Percentiles rank a stretch among this genome's conserved stretches.
Conservation (phyloP, 1,140 invertebrate species). For the Homarus americanus region DNA sequence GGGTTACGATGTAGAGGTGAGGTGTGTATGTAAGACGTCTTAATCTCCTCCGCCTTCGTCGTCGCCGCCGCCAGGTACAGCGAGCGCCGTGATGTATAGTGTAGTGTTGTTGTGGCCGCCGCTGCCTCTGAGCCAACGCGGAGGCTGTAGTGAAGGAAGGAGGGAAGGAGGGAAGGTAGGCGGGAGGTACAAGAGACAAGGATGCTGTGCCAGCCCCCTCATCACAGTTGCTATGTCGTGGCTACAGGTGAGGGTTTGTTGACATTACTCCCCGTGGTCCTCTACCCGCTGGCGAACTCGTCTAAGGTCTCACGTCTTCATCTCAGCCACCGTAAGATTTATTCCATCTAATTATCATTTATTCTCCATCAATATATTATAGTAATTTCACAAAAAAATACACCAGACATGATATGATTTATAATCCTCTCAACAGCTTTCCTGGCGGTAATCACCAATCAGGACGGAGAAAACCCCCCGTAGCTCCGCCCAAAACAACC, state of each 20-base stretch:
- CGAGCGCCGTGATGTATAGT: background rate
- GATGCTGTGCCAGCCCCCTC: background rate
- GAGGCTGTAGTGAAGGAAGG: background rate
- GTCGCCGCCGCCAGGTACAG: background rate
- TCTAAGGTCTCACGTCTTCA: no score
- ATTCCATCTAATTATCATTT: background rate
- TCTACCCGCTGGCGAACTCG: no score
- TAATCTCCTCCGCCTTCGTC: no score
- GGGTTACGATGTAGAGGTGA: no score
- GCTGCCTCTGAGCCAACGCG: background rate
- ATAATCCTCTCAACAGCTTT: background rate
- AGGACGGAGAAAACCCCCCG: background rate
- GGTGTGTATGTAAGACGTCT: no score
- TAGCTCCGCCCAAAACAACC: slow-evolving; percentile 23
- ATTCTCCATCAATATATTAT: background rate
- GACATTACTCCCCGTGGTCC: background rate
- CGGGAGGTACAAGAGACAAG: background rate
- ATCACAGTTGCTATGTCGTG: no score
- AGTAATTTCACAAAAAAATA: background rate
- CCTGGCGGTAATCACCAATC: background rate
- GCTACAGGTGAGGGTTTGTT: background rate
- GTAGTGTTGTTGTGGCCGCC: background rate
- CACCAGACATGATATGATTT: background rate
- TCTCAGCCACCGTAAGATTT: background rate
- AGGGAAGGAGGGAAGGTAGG: no score